Conservation (phyloP, 2,797 vertebrate species). For the Okamejei kenojei region DNA sequence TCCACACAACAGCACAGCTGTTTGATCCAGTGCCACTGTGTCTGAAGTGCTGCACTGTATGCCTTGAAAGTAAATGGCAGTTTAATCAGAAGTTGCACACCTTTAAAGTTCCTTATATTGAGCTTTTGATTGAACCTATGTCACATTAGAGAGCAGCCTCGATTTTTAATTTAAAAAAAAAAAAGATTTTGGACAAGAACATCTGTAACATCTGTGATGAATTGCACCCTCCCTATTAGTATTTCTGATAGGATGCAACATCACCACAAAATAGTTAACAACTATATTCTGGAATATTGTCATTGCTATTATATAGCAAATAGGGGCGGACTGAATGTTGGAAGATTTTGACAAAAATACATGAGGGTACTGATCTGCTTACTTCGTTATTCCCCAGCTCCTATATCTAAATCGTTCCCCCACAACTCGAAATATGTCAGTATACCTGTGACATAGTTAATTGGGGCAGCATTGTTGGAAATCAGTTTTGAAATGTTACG, state of each 20-base stretch:
- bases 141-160: neutral
- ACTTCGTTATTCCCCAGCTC: neutral
- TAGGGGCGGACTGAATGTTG: neutral
- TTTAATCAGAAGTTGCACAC: neutral
- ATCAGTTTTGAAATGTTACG: neutral
- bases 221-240: neutral
- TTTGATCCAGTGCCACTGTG: constrained; percentile 91
- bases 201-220: neutral
- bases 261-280: neutral
- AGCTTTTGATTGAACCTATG: neutral
- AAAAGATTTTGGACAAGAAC: no score
- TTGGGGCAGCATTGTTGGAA: neutral
- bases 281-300: neutral
- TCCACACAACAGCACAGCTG: constrained; percentile 91
- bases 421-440: neutral
- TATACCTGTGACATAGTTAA: neutral
- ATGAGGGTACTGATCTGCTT: neutral
- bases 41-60: constrained; percentile 88
- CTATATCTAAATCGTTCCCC: no score
- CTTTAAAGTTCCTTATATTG: neutral
- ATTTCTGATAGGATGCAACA: neutral
- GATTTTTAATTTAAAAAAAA: neutral
- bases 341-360: neutral
- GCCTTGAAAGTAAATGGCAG: constrained; percentile 59
- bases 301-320: neutral